These are phyloP conservation scores for Adelosebastes latens DNA, from an alignment of 2,797 vertebrate species.

Conservation along the genomic window DNA sequence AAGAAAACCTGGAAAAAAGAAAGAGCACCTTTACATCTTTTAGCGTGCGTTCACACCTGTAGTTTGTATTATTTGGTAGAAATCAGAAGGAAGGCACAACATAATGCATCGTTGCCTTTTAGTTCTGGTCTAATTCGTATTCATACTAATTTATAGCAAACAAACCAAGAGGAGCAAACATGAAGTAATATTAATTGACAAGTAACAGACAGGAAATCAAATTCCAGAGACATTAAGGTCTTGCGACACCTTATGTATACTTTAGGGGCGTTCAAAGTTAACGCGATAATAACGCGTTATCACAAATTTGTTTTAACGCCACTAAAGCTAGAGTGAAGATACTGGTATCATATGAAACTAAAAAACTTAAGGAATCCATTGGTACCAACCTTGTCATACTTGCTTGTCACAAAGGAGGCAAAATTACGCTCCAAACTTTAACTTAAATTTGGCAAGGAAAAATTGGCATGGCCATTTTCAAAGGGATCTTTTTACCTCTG, in stretches of 20 bases:
- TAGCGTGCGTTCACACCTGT: background rate
- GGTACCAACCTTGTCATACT: too few relatives aligned
- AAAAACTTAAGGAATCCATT: too few relatives aligned
- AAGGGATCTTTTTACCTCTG: too few relatives aligned
- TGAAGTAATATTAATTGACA: background rate
- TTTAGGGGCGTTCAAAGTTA: background rate
- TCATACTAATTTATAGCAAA: background rate
- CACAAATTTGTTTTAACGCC: too few relatives aligned
- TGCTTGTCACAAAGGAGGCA: too few relatives aligned
- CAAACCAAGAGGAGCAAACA: background rate
- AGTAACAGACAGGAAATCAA: background rate
- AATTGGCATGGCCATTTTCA: too few relatives aligned
- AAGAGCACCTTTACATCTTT: background rate
- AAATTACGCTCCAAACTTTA: too few relatives aligned
- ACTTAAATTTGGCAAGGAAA: too few relatives aligned
- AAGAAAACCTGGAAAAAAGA: background rate
- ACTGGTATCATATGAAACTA: too few relatives aligned
- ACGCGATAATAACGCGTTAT: too few relatives aligned
- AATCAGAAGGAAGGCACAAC: background rate
- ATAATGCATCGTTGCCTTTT: background rate
- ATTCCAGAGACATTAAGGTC: background rate
- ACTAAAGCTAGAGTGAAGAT: too few relatives aligned
- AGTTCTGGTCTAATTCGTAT: background rate
- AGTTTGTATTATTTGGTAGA: background rate
- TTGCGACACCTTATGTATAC: background rate